Evolutionary conservation across 2,888 invertebrate species (phyloP).

Genomic region (Lycophotia porphyrea): DNA sequence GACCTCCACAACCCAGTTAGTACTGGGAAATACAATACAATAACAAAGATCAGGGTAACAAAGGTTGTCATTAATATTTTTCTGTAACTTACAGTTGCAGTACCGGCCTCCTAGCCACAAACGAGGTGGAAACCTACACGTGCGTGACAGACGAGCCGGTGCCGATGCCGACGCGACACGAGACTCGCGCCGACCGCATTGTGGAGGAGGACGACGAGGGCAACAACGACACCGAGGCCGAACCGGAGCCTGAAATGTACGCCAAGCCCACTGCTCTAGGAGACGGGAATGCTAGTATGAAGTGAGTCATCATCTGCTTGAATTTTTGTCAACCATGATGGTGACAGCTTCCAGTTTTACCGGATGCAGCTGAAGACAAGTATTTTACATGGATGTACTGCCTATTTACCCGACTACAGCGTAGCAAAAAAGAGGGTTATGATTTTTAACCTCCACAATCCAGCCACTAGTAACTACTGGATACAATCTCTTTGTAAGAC

Average conservation of each 20-base stretch:
- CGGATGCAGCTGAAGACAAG: background rate
- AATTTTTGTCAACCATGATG: background rate
- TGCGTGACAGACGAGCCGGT: slow-evolving; percentile 58
- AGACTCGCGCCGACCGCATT: slow-evolving; percentile 82
- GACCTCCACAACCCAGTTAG: too few species aligned
- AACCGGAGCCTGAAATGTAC: slow-evolving; percentile 73
- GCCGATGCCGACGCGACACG: slow-evolving; percentile 76
- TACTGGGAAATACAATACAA: too few species aligned
- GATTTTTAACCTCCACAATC: background rate
- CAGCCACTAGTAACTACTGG: background rate
- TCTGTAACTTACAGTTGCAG: slow-evolving; percentile 88
- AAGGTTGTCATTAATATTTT: background rate
- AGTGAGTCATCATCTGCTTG: slow-evolving; percentile 63
- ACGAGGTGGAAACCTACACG: slow-evolving; percentile 90
- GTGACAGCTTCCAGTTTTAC: background rate
- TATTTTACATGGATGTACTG: background rate
- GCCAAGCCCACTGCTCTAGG: slow-evolving; percentile 61
- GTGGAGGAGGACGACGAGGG: slow-evolving; percentile 79
- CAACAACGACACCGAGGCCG: slow-evolving; percentile 69
- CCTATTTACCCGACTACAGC: background rate
- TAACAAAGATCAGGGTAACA: too few species aligned
- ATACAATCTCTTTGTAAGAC: background rate
- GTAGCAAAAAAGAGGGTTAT: background rate
- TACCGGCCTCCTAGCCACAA: slow-evolving; percentile 92
- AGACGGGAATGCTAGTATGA: slow-evolving; percentile 70